Evolutionary conservation across 2,113 vertebrate species (phyloP), one percentile per base, ranked within the genome.

Genomic region (Etheostoma cragini): DNA sequence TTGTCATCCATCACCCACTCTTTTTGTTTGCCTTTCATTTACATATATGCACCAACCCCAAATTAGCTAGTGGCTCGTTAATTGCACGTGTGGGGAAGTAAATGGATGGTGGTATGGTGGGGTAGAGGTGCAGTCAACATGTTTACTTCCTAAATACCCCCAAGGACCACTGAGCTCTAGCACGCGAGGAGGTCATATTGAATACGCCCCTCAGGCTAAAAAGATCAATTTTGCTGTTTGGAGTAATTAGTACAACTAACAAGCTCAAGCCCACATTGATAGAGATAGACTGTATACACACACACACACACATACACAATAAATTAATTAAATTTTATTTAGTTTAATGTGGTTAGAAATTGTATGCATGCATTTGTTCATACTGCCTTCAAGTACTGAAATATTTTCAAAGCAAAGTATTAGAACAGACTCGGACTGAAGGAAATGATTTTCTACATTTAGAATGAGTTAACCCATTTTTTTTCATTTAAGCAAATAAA

Each of bases 1-100:
- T 80, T 89, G 90, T 86, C 87, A 93, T 94, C 92, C 89, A 91
- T 94, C 93, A 95, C 86, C 87, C 90, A 61, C 92, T 94, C 85
- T 88, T 88, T 90, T 91, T 91, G 90, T 95, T 94, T 95, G 91
- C 87, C 72, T 90, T 89, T 89, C 92, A 95, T 95, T 95, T 95
- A 91, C 94, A 94, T 95, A 93, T 90, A 91, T 84, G 93, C 90
- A 66, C 85, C 83, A 83, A 81, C 83, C 88, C 76, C 88, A 95
- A 95, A 95, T 96, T 94, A 95, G 93, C 88, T 19, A 79, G 78
- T 77, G 85, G 82, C 91, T 92, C 91, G 78, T 93, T 94, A 95
- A 95, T 95, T 94, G 94, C 87, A 84, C 88, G 69, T 90, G 90
- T 90, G 92, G 90, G 89, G 87, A 93, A 91, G 87, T 92, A 93